phyloP scores from a whole-genome alignment of 2,888 invertebrate genomes.

The Drosophila leonis region DNA sequence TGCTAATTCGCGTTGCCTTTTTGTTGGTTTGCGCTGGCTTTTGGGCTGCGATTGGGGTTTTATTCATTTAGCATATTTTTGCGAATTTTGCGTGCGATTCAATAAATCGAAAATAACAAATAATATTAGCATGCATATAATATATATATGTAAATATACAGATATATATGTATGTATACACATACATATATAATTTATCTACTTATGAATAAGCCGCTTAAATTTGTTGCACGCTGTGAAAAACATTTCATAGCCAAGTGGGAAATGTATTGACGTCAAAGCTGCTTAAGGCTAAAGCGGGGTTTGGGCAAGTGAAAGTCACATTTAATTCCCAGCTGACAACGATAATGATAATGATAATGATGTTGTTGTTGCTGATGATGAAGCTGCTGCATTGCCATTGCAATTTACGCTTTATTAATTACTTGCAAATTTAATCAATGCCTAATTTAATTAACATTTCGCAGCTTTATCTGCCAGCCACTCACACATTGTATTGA shows the following conservation, averaged over 20 bases:
- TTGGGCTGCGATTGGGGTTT: slow-evolving; percentile 13
- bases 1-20: slow-evolving; percentile 60
- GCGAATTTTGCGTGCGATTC: slow-evolving; percentile 67
- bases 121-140: slow-evolving; percentile 49
- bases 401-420: slow-evolving; percentile 68
- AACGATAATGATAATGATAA: slow-evolving; percentile 16
- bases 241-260: slow-evolving; percentile 36
- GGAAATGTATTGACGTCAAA: slow-evolving; percentile 67
- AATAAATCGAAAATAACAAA: slow-evolving; percentile 63
- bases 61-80: slow-evolving; percentile 76
- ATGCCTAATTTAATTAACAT: slow-evolving; percentile 71
- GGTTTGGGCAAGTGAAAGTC: slow-evolving; percentile 47
- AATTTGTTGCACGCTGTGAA: slow-evolving; percentile 49
- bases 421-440: slow-evolving; percentile 72
- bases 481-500: slow-evolving; percentile 22
- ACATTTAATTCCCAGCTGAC: slow-evolving; percentile 13
- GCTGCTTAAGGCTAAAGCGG: slow-evolving; percentile 45
- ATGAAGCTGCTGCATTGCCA: slow-evolving; percentile 47
- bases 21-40: slow-evolving; percentile 12
- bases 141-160: slow-evolving; percentile 8
- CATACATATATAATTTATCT: slow-evolving; percentile 14
- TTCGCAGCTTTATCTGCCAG: slow-evolving; percentile 35
- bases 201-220: slow-evolving; percentile 67
- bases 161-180: slow-evolving; percentile 14
- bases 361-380: neutral